These are phyloP conservation scores for Chironomus riparius DNA, from an alignment of 2,888 invertebrate species.

Conservation along the genomic window DNA sequence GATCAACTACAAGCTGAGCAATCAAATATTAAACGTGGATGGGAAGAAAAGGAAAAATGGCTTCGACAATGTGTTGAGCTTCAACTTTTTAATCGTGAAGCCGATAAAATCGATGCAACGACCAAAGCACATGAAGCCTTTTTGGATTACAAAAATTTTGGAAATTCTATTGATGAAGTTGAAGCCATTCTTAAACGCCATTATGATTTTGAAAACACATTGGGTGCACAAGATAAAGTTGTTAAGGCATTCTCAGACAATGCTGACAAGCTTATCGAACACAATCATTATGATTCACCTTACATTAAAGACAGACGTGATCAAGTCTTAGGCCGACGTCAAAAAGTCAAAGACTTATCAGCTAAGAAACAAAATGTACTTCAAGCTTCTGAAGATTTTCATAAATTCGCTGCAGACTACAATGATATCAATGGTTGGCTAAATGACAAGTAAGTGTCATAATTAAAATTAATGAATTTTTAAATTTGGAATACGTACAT, in stretches of 20 bases:
- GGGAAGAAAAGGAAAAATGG: slow-evolving; percentile 78
- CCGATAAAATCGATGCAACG: slow-evolving; percentile 92
- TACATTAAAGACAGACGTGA: slow-evolving; percentile 63
- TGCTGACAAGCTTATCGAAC: slow-evolving; percentile 69
- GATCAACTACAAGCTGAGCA: slow-evolving; percentile 65
- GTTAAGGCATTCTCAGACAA: slow-evolving; percentile 71
- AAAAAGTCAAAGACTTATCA: slow-evolving; percentile 64
- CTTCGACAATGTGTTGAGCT: slow-evolving; percentile 80
- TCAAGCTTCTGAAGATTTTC: slow-evolving; percentile 78
- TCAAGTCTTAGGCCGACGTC: slow-evolving; percentile 65
- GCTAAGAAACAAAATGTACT: slow-evolving; percentile 65
- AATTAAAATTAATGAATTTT: neutral
- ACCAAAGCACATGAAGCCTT: slow-evolving; percentile 91
- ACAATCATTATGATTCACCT: slow-evolving; percentile 66
- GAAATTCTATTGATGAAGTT: slow-evolving; percentile 81
- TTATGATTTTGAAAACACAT: slow-evolving; percentile 83
- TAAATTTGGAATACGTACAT: too few species aligned
- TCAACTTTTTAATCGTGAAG: slow-evolving; percentile 89
- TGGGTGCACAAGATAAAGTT: slow-evolving; percentile 88
- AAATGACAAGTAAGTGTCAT: slow-evolving; percentile 56
- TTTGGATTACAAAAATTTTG: slow-evolving; percentile 77
- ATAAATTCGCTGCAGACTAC: slow-evolving; percentile 86
- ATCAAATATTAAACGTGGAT: slow-evolving; percentile 65
- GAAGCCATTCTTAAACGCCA: slow-evolving; percentile 88
- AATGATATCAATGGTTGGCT: slow-evolving; percentile 88